A percentile compares a stretch with the other conserved stretches of the same genome.
Conservation (phyloP, 1,140 invertebrate genomes). For the Macrobrachium rosenbergii region DNA sequence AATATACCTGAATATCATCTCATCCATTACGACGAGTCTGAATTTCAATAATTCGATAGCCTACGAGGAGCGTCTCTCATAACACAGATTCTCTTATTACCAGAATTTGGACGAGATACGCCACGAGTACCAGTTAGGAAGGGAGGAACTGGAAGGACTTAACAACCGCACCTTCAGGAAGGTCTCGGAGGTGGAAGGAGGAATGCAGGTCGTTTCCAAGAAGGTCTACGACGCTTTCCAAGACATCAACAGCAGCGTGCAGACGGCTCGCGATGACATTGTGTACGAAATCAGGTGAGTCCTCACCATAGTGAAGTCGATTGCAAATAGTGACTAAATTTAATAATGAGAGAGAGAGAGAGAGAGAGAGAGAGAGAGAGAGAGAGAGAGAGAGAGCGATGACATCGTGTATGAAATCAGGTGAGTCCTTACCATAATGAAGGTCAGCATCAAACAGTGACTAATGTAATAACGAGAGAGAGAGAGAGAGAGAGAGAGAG, state of each 20-base stretch:
- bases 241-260: slow-evolving; percentile 35
- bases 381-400: slow-evolving; percentile 15
- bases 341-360: slow-evolving; percentile 9
- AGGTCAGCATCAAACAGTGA: too few species aligned
- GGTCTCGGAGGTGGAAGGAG: slow-evolving; percentile 22
- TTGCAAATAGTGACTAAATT: neutral
- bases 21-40: too few species aligned
- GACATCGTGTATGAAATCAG: neutral
- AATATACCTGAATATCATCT: too few species aligned
- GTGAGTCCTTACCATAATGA: too few species aligned
- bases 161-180: slow-evolving; percentile 32
- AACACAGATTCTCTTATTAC: neutral
- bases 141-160: slow-evolving; percentile 45
- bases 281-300: slow-evolving; percentile 33
- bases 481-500: neutral
- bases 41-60: too few species aligned
- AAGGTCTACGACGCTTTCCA: slow-evolving; percentile 15
- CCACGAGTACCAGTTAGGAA: slow-evolving; percentile 15
- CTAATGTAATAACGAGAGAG: too few species aligned
- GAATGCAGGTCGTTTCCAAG: slow-evolving; percentile 27
- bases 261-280: slow-evolving; percentile 38
- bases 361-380: slow-evolving; percentile 9
- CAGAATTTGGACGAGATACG: slow-evolving; percentile 34
- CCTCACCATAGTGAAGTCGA: too few species aligned
- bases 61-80: neutral